phyloP scores from a whole-genome alignment of 2,113 vertebrate genomes.

The Grantiella picta region DNA sequence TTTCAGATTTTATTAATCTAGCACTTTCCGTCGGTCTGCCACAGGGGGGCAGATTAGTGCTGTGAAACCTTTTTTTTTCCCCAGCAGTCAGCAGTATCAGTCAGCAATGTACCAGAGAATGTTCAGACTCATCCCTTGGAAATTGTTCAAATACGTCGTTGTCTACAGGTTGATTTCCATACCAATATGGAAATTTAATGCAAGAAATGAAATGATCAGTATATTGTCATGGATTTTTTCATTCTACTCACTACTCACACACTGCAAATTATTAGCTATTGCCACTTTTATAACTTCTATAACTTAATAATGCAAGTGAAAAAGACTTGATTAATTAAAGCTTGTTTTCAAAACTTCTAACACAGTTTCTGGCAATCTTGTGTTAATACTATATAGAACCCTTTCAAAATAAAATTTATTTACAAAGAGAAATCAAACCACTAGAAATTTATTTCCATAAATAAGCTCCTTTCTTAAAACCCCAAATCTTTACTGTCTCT shows the following conservation, averaged over 20 bases:
- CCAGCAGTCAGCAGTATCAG: too few species aligned
- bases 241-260: not conserved
- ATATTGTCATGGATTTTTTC: not conserved
- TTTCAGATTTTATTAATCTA: not conserved
- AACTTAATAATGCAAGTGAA: not conserved
- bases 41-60: conserved; percentile 23
- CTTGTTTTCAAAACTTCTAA: not conserved
- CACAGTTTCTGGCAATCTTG: not conserved
- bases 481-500: not conserved
- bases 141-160: not conserved
- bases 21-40: not conserved
- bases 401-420: not conserved
- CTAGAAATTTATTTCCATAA: not conserved
- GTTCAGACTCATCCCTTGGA: not conserved
- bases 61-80: not conserved
- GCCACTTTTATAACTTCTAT: not conserved
- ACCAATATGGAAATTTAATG: not conserved
- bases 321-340: not conserved
- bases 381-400: not conserved
- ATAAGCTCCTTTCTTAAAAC: not conserved
- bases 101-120: not conserved
- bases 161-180: not conserved
- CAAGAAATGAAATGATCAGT: not conserved
- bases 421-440: not conserved
- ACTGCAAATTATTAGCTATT: not conserved